Base-by-base conservation (phyloP, 2,113 vertebrate genomes). In the Gymnocephalus cernua region DNA sequence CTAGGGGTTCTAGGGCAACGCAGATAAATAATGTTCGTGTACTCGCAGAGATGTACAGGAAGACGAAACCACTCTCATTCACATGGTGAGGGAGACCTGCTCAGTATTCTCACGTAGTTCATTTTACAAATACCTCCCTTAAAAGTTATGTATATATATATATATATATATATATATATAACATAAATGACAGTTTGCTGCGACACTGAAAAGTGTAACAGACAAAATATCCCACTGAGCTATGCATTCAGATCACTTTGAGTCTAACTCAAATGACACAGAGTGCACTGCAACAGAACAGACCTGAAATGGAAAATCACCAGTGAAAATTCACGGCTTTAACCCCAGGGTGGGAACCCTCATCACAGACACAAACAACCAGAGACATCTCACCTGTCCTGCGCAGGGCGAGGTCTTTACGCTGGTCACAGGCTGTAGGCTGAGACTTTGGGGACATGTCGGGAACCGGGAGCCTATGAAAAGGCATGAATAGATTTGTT, bases 381-480 rank as follows among this genome's bases (percentile, higher is more conserved):
- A 14, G 41, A 54, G 61, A 61, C n/a, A 44, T 59, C 92, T 81
- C 86, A 99, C 97, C 96, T 91, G 98, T 97, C 88, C 97, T 96
- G 38, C 97, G 93, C 68, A 99, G 95, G 0, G 95, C 93, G 0
- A 96, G 96, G 87, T 97, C 96, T 73, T 97, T 96, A 0, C 95
- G 93, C 25, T 97, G 92, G 80, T 97, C 95, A 15, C 93, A 91
- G 18, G 94, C 65, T 59, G 92, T 89, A 84, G 92, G 84, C 87
- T 95, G 71, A 53, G 95, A 75, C 61, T 95, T 92, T 25, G 94
- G 77, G n/a, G 95, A 89, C 3, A 92, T 93, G 75, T 96, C 96
- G 0, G 95, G 82, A 74, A 96, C 95, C 29, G 95, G 93, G 13
- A 93, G 91, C 93, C 97, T 99, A 29, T 56, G 48, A 50, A 23